Evolutionary conservation across 2,113 vertebrate genomes (phyloP).

Genomic region (Argyrosomus japonicus): DNA sequence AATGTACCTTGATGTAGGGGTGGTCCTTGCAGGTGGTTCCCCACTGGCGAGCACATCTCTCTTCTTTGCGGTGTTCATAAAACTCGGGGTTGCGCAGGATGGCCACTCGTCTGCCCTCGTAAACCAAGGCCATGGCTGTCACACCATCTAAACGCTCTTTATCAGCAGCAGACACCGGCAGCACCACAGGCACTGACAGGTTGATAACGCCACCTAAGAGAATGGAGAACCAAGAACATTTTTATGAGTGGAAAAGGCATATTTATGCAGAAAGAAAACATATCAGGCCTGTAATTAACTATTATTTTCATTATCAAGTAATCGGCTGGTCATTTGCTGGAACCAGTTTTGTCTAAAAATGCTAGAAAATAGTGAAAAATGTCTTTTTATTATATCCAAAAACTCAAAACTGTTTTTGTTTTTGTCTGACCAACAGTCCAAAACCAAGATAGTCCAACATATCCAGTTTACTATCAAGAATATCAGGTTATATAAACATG

Average conservation of each 20-base stretch:
- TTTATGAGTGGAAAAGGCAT: neutral
- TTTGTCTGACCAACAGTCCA: neutral
- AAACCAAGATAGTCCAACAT: neutral
- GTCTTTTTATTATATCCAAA: neutral
- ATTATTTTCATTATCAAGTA: neutral
- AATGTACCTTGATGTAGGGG: slow-evolving; percentile 95
- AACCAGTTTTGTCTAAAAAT: neutral
- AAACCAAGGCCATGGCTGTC: slow-evolving; percentile 90
- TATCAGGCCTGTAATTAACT: neutral
- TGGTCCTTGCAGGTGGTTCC: slow-evolving; percentile 96
- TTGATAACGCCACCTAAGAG: slow-evolving; percentile 94
- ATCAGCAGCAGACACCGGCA: slow-evolving; percentile 90
- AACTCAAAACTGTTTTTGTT: neutral
- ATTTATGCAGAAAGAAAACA: neutral
- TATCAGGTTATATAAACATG: neutral
- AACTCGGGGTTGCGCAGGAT: slow-evolving; percentile 98
- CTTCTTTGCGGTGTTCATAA: slow-evolving; percentile 96
- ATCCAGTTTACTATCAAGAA: neutral
- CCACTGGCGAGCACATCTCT: slow-evolving; percentile 97
- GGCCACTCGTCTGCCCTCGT: slow-evolving; percentile 89
- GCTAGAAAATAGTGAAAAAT: neutral
- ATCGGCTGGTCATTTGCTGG: neutral
- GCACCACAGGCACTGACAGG: slow-evolving; percentile 95
- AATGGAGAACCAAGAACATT: neutral
- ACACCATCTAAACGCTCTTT: slow-evolving; percentile 92